phyloP scores from a whole-genome alignment of 2,797 vertebrate species.

The Pipistrellus kuhlii region DNA sequence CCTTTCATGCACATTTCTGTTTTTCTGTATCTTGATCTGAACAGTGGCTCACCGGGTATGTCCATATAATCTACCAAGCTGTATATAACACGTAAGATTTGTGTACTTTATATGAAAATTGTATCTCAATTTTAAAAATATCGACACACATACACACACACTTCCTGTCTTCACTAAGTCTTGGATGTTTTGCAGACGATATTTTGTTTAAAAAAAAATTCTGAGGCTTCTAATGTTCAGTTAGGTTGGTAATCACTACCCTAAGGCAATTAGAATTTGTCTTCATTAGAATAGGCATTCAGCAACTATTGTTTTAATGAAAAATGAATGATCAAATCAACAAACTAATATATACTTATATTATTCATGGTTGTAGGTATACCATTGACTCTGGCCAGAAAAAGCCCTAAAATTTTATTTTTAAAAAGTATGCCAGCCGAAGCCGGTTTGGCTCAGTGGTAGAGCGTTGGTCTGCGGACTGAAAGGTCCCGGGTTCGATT shows the following conservation, averaged over 20 bases:
- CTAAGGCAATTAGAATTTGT: neutral
- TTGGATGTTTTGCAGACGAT: neutral
- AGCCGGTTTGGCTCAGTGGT: too few relatives aligned
- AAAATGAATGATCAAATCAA: neutral
- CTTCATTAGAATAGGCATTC: neutral
- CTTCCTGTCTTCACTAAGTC: constrained; percentile 4
- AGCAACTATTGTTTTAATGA: constrained; percentile 11
- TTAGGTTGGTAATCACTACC: neutral
- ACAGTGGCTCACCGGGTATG: neutral
- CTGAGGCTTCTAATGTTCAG: neutral
- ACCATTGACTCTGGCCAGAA: neutral
- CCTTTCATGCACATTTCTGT: constrained; percentile 8
- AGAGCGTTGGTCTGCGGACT: too few relatives aligned
- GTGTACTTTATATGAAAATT: constrained; percentile 31
- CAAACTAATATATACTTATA: neutral
- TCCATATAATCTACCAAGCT: neutral
- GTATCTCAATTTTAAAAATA: neutral
- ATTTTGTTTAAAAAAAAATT: neutral
- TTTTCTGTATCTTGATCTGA: constrained; percentile 52
- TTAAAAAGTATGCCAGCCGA: neutral
- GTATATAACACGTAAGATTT: neutral
- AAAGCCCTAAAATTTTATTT: neutral
- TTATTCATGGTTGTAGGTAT: neutral
- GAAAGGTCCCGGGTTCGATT: too few relatives aligned
- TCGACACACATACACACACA: neutral